A percentile compares a stretch with the other conserved stretches of the same genome.
These are phyloP conservation scores for Euthynnus affinis DNA, from an alignment of 2,797 vertebrate species.

Conservation along the genomic window DNA sequence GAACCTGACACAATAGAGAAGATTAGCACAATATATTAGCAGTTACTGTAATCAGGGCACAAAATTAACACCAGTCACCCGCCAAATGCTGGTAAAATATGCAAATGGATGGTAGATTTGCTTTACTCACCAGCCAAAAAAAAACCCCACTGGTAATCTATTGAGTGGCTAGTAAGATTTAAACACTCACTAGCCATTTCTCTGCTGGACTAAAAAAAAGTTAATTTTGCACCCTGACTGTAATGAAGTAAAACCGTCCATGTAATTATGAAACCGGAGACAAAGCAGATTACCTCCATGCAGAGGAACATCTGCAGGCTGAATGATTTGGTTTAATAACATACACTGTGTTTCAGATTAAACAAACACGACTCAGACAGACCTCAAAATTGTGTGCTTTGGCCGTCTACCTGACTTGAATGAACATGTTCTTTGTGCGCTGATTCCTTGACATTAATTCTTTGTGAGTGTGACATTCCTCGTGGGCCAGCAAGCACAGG, in stretches of 20 bases:
- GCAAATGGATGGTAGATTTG: too few species aligned
- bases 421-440: conserved; percentile 73
- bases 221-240: too few species aligned
- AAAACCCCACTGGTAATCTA: too few species aligned
- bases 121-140: too few species aligned
- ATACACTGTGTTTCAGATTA: conserved; percentile 54
- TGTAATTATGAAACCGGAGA: background rate
- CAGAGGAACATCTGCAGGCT: conserved; percentile 32
- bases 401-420: conserved; percentile 66
- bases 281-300: conserved; percentile 11
- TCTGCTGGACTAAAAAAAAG: too few species aligned
- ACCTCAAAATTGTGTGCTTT: conserved; percentile 46
- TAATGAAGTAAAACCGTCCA: background rate
- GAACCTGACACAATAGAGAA: background rate
- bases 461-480: conserved; percentile 77
- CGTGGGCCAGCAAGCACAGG: conserved; percentile 53
- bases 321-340: conserved; percentile 45
- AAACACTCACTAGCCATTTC: too few species aligned
- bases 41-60: background rate
- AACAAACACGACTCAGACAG: conserved; percentile 49
- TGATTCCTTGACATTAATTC: conserved; percentile 71
- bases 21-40: background rate
- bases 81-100: too few species aligned
- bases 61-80: too few species aligned
- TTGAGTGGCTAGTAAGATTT: too few species aligned